Evolutionary conservation across 2,113 vertebrate genomes (phyloP).

Genomic region (Porphyrio hochstetteri): DNA sequence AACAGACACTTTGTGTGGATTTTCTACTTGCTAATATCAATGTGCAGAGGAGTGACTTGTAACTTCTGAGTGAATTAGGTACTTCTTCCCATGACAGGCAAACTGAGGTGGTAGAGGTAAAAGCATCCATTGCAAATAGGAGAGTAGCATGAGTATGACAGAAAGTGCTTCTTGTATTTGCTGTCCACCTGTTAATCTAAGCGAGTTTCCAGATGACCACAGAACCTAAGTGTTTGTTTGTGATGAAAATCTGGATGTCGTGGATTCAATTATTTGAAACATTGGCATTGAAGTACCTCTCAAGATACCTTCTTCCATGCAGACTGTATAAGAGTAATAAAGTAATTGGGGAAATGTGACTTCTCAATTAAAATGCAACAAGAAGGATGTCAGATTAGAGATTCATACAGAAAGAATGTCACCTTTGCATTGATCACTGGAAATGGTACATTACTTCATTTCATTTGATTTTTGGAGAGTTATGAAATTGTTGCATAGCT

Average conservation of each 20-base stretch:
- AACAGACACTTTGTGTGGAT: neutral
- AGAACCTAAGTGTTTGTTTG: neutral
- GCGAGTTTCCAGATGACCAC: neutral
- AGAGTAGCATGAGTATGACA: neutral
- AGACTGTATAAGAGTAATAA: neutral
- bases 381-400: neutral
- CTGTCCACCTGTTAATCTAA: neutral
- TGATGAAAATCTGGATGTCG: neutral
- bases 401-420: neutral
- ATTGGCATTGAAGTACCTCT: neutral
- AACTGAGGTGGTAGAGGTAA: neutral
- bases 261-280: neutral
- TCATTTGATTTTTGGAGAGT: neutral
- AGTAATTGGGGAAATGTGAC: neutral
- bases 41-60: neutral
- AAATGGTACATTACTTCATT: neutral
- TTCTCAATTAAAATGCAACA: neutral
- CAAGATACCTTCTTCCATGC: neutral
- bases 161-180: neutral
- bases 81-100: neutral
- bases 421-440: neutral
- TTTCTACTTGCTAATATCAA: neutral
- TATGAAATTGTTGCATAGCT: neutral
- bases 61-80: neutral
- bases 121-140: neutral